Base-by-base conservation (phyloP, 2,888 invertebrate species). In the Cotesia congregata region DNA sequence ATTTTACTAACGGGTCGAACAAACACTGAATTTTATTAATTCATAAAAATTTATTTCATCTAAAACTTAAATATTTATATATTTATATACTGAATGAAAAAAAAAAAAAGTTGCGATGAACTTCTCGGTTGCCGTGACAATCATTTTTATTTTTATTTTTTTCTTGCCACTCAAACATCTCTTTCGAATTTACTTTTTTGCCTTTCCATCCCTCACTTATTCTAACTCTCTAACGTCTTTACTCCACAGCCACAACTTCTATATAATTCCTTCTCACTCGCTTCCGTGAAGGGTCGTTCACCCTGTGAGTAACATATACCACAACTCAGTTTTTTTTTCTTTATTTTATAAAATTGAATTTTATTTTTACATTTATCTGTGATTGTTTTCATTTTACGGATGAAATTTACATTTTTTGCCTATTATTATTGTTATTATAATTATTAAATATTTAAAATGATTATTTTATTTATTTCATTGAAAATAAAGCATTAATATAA, bases 271-370 rank as follows among this genome's bases (percentile, higher is more conserved):
- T 73, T 38, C 77, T 79, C 81, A 59, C 68, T 72, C 70, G 61
- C 69, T 61, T 62, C 60, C 15, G 30, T 59, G 84, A 86, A 88
- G 88, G 88, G 88, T 88, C 88, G 85, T 88, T 88, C 88, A 88
- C 88, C 88, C 81, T 81, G 72, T 70, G 7, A 70, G 6, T 6
- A 9, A 73, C 40, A 20, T 67, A 74, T 12, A 50, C 3, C 61
- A 74, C 61, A 7, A 20, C 60, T 61, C 60, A 39, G 7, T 17
- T 62, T 59, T 65, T 65, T 65, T n/a, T 30, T 65, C 30, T 65
- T 65, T 12, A 30, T 65, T 65, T 65, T 40, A 6, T 15, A 9
- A 68, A 68, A 40, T 68, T 6, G 40, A 38, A 40, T 15, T 68
- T 17, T 40, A 40, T 61, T 72, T 64, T 5, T 41, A 12, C 64